Percentiles rank a stretch among this genome's conserved stretches.
phyloP scores from a whole-genome alignment of 2,888 invertebrate species.

The Euplagia quadripunctaria region DNA sequence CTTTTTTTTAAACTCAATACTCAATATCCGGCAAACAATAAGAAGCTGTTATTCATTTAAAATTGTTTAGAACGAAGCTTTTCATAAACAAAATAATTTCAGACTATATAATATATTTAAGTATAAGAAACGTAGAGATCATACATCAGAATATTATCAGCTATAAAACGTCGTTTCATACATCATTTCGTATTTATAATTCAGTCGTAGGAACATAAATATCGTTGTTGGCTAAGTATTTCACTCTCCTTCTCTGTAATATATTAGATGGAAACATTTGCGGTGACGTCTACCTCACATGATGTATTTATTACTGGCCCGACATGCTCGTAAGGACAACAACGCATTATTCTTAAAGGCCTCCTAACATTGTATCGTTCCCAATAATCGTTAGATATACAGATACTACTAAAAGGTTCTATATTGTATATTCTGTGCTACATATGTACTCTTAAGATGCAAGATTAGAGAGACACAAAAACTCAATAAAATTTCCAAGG shows the following conservation, averaged over 20 bases:
- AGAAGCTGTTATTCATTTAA: not conserved
- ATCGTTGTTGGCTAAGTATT: slow-evolving; percentile 69
- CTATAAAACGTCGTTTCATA: slow-evolving; percentile 41
- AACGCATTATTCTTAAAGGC: slow-evolving; percentile 63
- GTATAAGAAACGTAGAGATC: slow-evolving; percentile 5
- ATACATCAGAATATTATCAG: slow-evolving; percentile 34
- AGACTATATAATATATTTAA: not conserved
- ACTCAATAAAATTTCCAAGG: not conserved
- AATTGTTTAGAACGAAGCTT: not conserved
- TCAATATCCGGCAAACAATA: no score
- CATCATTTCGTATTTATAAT: slow-evolving; percentile 54
- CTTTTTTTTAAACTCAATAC: not conserved
- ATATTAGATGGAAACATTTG: slow-evolving; percentile 70
- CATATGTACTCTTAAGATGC: not conserved
- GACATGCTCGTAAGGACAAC: slow-evolving; percentile 48
- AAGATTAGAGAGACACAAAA: not conserved
- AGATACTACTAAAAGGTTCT: not conserved
- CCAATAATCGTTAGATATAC: not conserved
- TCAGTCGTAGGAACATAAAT: slow-evolving; percentile 65
- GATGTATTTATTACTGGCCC: slow-evolving; percentile 75
- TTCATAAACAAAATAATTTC: not conserved
- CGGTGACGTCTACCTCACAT: slow-evolving; percentile 63
- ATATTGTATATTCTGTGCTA: not conserved
- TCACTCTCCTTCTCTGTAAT: slow-evolving; percentile 68
- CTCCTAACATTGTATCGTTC: not conserved